phyloP scores from a whole-genome alignment of 1,140 invertebrate genomes.

The Campoletis sonorensis region DNA sequence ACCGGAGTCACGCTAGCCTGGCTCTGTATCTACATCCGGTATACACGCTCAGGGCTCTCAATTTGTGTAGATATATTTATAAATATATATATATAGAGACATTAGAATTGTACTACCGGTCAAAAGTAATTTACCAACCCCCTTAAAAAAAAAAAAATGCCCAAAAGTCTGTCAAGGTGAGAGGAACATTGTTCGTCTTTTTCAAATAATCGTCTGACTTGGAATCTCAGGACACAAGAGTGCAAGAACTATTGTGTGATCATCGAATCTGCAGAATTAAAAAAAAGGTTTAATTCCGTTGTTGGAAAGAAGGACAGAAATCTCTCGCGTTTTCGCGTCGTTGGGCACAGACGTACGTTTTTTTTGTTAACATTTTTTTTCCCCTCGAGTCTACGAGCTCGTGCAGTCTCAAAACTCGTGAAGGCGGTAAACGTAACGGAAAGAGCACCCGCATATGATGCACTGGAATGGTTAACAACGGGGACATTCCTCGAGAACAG shows the following conservation, averaged over 20 bases:
- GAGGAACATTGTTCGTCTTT: no score
- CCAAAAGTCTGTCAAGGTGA: background rate
- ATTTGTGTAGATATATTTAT: no score
- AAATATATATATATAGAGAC: no score
- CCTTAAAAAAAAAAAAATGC: background rate
- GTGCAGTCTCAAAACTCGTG: background rate
- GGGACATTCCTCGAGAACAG: background rate
- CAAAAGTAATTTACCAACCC: background rate
- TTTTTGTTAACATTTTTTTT: background rate
- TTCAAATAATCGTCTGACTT: no score
- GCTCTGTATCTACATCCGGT: conserved; percentile 38
- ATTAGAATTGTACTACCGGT: background rate
- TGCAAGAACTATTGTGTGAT: no score
- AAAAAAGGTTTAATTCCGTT: no score
- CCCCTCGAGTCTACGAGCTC: background rate
- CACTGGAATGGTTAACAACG: background rate
- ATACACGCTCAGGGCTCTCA: background rate
- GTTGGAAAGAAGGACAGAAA: background rate
- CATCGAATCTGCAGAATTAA: no score
- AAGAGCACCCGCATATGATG: background rate
- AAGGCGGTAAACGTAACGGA: background rate
- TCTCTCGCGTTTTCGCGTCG: background rate
- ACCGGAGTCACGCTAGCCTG: conserved; percentile 41
- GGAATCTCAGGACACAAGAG: no score
- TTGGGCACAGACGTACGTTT: background rate